Evolutionary conservation across 2,888 invertebrate genomes (phyloP).

Genomic region (Agriotes lineatus): DNA sequence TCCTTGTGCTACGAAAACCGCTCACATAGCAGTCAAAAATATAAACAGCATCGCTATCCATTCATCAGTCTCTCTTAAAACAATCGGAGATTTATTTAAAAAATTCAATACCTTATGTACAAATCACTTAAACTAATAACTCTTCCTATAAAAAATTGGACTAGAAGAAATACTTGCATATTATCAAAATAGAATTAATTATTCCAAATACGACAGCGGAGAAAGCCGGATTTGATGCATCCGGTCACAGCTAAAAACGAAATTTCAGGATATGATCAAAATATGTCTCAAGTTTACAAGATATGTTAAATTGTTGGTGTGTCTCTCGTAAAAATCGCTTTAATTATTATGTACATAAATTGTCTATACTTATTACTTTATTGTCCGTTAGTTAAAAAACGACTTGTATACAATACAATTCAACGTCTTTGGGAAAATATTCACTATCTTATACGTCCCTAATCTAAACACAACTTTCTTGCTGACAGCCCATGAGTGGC

Average conservation of each 20-base stretch:
- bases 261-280: constrained; percentile 15
- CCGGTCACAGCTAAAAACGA: background rate
- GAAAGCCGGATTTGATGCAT: too few species aligned
- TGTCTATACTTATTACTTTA: constrained; percentile 32
- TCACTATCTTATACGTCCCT: constrained; percentile 31
- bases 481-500: constrained; percentile 76
- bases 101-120: constrained; percentile 12
- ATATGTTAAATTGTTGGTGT: constrained; percentile 33
- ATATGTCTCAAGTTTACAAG: constrained; percentile 30
- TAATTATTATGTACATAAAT: too few species aligned
- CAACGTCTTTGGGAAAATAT: constrained; percentile 34
- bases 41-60: constrained; percentile 23
- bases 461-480: constrained; percentile 76
- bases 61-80: constrained; percentile 32
- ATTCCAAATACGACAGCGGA: background rate
- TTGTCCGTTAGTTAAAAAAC: constrained; percentile 37
- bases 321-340: constrained; percentile 34
- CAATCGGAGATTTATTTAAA: constrained; percentile 8
- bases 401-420: constrained; percentile 34
- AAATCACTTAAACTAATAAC: constrained; percentile 11
- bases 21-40: constrained; percentile 39
- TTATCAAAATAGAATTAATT: constrained; percentile 26
- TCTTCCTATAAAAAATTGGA: constrained; percentile 41
- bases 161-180: constrained; percentile 40
- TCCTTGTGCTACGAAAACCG: constrained; percentile 45